These are phyloP conservation scores for Lasioglossum leucozonium DNA, from an alignment of 2,888 invertebrate genomes.

Conservation along the genomic window DNA sequence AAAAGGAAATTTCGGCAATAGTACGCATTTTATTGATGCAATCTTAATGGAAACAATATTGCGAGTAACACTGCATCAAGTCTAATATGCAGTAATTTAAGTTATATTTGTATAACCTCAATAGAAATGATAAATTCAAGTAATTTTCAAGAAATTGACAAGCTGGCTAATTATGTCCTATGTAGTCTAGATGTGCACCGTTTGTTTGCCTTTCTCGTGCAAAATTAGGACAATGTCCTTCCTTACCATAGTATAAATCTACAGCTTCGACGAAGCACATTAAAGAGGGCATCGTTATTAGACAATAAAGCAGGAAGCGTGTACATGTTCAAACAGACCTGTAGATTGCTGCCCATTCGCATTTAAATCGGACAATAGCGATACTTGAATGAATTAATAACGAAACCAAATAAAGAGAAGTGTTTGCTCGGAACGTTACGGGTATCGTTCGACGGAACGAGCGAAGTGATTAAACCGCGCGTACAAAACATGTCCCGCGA, in stretches of 20 bases:
- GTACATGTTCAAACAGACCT: neutral
- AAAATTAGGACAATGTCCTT: neutral
- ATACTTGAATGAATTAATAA: neutral
- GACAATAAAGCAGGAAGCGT: neutral
- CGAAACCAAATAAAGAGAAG: neutral
- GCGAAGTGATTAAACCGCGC: neutral
- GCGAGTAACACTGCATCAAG: no score
- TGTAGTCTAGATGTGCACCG: no score
- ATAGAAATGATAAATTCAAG: no score
- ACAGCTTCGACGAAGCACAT: no score
- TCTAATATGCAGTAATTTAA: no score
- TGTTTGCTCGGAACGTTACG: neutral
- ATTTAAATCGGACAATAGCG: neutral
- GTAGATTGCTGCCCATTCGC: neutral
- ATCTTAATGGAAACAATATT: no score
- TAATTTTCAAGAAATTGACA: neutral
- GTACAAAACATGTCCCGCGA: neutral
- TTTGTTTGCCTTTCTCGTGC: no score
- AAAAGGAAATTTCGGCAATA: no score
- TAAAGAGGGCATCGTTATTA: no score
- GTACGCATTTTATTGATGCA: no score
- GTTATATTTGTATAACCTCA: no score
- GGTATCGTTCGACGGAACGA: neutral
- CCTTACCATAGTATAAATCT: neutral
- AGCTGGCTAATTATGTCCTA: no score